Base-by-base conservation (phyloP, 2,888 invertebrate genomes). In the Eretmocerus hayati region DNA sequence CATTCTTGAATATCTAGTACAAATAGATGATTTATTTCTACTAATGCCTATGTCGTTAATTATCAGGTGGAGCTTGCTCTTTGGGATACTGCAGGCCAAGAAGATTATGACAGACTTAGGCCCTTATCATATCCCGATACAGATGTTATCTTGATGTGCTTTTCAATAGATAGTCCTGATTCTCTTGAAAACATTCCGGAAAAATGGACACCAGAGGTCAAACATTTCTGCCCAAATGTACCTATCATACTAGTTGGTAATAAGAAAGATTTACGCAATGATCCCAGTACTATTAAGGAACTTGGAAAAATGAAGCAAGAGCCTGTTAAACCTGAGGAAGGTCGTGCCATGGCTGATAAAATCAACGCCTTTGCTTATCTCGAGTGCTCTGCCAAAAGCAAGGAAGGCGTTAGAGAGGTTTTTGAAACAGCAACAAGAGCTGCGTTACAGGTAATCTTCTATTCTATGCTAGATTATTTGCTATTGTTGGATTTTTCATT, bases 141-240 rank as follows among this genome's bases (percentile, higher is more conserved):
- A 53, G 96, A 99, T 75, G 97, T 99, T 58, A 95, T 99, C 67
- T 81, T 99, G 62, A 96, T 99, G 94, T 99, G 97, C 78, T 99
- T 97, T 81, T 93, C 94, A 62, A 94, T 99, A 68, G 97, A 96
- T 76, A 95, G 93, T 69, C 97, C 96, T 50, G 97, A 97, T 78
- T 96, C 95, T 64, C 80, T 99, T 76, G 95, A 96, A 79, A 99
- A 99, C 80, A 96, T 99, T 75, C 92, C 94, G 57, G 97, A 97
- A 78, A 99, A 97, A 78, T 99, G 99, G 99, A 95, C 93, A 58
- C 97, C 97, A 41, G 97, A 99, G 79, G 93, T 91, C 57, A 91
- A 91, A 74, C 97, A 97, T 78, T 97, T 97, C 77, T 99, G 97
- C 77, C 96, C 97, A 58, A 95, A 93, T 75, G 96, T 97, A 67